These are phyloP conservation scores for Drosophila barbarae DNA, from an alignment of 2,888 invertebrate species.

Conservation along the genomic window DNA sequence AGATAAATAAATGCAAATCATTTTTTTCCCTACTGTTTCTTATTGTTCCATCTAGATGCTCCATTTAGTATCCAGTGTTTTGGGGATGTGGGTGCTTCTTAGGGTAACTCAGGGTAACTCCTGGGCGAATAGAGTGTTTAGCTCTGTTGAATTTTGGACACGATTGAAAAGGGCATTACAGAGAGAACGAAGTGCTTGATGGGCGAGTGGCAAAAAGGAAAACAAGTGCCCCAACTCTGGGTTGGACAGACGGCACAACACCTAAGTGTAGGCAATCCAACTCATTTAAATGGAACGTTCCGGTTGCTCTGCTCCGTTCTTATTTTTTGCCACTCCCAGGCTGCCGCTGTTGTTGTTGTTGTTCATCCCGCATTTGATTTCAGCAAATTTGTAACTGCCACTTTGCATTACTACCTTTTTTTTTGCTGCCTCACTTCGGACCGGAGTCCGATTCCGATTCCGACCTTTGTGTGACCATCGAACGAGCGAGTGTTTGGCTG, in stretches of 20 bases:
- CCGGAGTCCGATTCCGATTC: slow-evolving; percentile 13
- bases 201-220: slow-evolving; percentile 2
- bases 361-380: slow-evolving; percentile 53
- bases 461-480: slow-evolving; percentile 33
- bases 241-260: slow-evolving; percentile 33
- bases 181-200: slow-evolving; percentile 6
- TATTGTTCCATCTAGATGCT: slow-evolving; percentile 17
- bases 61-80: slow-evolving; percentile 8
- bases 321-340: slow-evolving; percentile 10
- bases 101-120: neutral
- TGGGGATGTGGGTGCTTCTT: neutral
- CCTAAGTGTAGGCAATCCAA: slow-evolving; percentile 45
- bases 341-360: slow-evolving; percentile 11
- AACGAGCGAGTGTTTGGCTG: slow-evolving; percentile 44
- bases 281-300: slow-evolving; percentile 56
- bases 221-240: slow-evolving; percentile 5
- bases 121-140: slow-evolving; percentile 38
- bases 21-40: slow-evolving; percentile 42
- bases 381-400: slow-evolving; percentile 73
- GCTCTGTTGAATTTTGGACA: slow-evolving; percentile 30
- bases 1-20: slow-evolving; percentile 72
- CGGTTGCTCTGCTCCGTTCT: slow-evolving; percentile 11
- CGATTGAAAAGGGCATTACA: slow-evolving; percentile 26
- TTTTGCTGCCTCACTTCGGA: slow-evolving; percentile 7
- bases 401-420: slow-evolving; percentile 57